Evolutionary conservation across 2,113 vertebrate species (phyloP), one percentile per base, ranked within the genome.

Genomic region (Pelvicachromis taeniatus): DNA sequence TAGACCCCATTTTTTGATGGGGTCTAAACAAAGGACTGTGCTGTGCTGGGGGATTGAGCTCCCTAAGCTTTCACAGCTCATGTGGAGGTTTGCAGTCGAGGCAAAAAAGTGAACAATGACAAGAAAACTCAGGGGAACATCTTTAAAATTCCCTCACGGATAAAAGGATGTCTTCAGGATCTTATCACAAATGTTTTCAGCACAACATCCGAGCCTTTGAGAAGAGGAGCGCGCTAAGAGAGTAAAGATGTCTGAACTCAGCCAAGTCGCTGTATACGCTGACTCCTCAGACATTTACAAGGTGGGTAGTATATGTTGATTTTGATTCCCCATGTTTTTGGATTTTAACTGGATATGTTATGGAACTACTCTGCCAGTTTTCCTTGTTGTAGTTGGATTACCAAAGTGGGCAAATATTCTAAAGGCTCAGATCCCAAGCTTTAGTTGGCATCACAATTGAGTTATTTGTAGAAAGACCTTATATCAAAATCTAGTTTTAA

Each of bases 201-300:
- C 14, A 19, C 53, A 55, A 16, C 59, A 9, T 26, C 26, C 2
- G 33, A 23, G 65, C 26, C 53, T 84, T 45, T 83, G 26, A 85
- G 40, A 59, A 50, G 59, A 59, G 63, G 59, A 55, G 21, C 38
- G 1, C 35, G 11, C 26, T 73, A 42, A 70, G 50, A 61, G 50
- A 83, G 45, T 38, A 14, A 91, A 92, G 68, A 95, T 95, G 95
- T 94, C 93, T 58, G 94, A 96, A 77, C 88, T 94, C 83, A 96
- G 90, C 42, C 90, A 94, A 61, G 93, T 95, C 3, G 90, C 93
- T 10, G 90, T 96, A 6, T 95, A 89, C 87, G 85, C 91, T 8
- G 91, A 94, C 80, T 85, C 91, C n/a, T 85, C 92, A 54, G 94
- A 95, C 75, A 90, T 94, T 73, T 95, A 95, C 42, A 94, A 96